Evolutionary conservation across 2,888 invertebrate species (phyloP).

Genomic region (Pharmacophagus antenor): DNA sequence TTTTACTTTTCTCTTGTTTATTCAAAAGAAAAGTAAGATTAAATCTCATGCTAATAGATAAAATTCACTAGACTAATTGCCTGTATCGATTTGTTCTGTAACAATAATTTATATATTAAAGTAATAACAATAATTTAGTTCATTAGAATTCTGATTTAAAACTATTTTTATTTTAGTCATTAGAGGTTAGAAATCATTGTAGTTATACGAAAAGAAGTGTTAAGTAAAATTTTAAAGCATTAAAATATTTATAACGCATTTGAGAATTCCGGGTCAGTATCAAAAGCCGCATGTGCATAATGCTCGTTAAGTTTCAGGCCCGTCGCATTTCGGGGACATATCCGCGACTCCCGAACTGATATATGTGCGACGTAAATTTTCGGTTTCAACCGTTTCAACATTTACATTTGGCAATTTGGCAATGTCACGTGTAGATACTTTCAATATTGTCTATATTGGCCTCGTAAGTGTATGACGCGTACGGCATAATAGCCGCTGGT

Average conservation of each 20-base stretch:
- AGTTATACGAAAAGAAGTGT: neutral
- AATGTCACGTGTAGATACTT: neutral
- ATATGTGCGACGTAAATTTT: neutral
- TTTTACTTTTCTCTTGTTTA: too few relatives aligned
- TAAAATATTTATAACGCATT: neutral
- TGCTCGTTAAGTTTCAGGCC: conserved; percentile 6
- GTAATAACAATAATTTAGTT: too few relatives aligned
- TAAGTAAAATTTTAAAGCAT: neutral
- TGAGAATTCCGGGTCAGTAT: neutral
- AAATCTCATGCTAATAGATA: neutral
- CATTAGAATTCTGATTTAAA: too few relatives aligned
- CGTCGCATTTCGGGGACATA: conserved; percentile 6
- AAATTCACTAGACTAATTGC: too few relatives aligned
- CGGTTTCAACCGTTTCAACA: conserved; percentile 12
- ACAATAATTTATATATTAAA: too few relatives aligned
- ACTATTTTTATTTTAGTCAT: neutral
- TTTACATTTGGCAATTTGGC: neutral
- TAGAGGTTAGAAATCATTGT: neutral
- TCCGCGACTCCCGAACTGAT: neutral
- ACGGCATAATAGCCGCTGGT: neutral
- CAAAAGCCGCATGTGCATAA: conserved; percentile 3
- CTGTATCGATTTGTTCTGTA: too few relatives aligned
- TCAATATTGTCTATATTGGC: neutral
- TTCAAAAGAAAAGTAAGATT: too few relatives aligned
- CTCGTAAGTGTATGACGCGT: too few relatives aligned